Conservation (phyloP, 2,797 vertebrate species). For the Falco novaeseelandiae region DNA sequence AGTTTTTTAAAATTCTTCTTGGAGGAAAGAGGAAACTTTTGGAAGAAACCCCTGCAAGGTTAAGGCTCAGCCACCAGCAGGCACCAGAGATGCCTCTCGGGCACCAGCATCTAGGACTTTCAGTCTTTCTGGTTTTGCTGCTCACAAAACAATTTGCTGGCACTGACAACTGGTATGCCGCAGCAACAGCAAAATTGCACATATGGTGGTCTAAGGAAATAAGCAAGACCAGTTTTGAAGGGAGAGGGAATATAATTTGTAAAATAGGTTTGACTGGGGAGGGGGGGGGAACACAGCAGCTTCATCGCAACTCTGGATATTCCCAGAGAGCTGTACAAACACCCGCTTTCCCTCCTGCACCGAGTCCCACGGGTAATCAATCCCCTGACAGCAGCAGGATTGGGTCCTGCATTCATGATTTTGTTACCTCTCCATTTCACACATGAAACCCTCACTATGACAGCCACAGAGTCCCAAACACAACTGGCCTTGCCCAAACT, state of each 20-base stretch:
- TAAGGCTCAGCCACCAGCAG: not conserved
- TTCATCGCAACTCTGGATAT: not conserved
- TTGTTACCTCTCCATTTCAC: not conserved
- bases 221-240: not conserved
- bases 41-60: rapidly evolving
- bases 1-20: not conserved
- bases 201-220: not conserved
- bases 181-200: not conserved
- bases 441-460: not conserved
- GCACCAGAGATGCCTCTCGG: not conserved
- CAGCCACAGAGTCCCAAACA: not conserved
- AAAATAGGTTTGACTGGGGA: not conserved
- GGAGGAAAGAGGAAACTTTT: not conserved
- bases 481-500: not conserved
- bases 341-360: not conserved
- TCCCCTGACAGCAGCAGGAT: rapidly evolving
- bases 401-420: not conserved
- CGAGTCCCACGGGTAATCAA: not conserved
- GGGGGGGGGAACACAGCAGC: not conserved
- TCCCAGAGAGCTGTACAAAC: not conserved
- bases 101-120: not conserved
- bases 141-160: not conserved
- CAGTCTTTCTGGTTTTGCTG: not conserved
- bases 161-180: not conserved
- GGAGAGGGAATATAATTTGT: not conserved